Evolutionary conservation across 2,888 invertebrate genomes (phyloP), one percentile per base, ranked within the genome.

Genomic region (Tinea pellionella): DNA sequence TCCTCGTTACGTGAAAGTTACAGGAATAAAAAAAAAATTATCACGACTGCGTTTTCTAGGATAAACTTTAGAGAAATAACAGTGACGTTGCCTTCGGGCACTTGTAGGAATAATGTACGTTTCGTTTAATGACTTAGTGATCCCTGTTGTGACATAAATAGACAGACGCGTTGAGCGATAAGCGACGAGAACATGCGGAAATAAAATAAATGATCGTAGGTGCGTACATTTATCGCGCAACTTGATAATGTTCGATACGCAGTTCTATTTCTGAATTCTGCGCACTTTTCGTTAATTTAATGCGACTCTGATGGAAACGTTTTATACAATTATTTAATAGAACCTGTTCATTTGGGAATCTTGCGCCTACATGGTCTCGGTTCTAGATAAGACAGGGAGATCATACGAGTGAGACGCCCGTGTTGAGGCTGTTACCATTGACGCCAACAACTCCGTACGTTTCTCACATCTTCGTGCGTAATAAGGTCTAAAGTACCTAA

Each of bases 371-470:
- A 70, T 88, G 80, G 78, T 79, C 78, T 77, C 72, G 81, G 75
- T 72, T 85, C 85, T 80, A 88, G 87, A 88, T 78, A 87, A 85
- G 73, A 75, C 86, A 88, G 88, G 86, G 67, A 87, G 62, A 88
- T 80, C 71, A 79, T 75, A 78, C 61, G 63, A 74, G 80, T 69
- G 77, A 83, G 78, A 73, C 85, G 84, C 82, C 87, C 87, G 88
- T 88, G 77, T 88, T 87, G 88, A 82, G 80, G 86, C 76, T 72
- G 78, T 80, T 73, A 80, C 72, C 58, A 67, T 87, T 81, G 84
- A 82, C 79, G 83, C 80, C 80, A 82, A 63, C 87, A 86, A 88
- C 87, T 74, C 87, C 86, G 88, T 83, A 87, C 87, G 87, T 82
- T 75, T 85, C 78, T 77, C 79, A 87, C 88, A 88, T 74, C 71